Evolutionary conservation across 2,888 invertebrate species (phyloP).

Genomic region (Orthonevra nobilis): DNA sequence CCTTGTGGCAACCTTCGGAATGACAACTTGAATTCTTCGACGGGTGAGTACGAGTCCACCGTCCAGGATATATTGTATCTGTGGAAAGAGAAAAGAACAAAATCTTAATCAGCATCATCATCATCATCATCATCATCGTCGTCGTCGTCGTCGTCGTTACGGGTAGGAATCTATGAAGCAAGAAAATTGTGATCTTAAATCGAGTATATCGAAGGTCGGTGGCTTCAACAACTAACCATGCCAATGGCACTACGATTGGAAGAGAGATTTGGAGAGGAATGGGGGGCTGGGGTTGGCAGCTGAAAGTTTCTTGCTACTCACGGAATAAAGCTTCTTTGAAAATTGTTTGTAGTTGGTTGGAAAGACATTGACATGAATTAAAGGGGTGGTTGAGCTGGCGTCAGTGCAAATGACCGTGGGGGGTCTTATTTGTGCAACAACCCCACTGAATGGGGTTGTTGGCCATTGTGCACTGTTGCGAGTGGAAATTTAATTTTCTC

Average conservation of each 20-base stretch:
- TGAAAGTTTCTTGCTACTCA: too few relatives aligned
- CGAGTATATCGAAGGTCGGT: background rate
- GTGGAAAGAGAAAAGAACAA: constrained; percentile 30
- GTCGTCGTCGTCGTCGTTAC: constrained; percentile 17
- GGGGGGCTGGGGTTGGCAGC: background rate
- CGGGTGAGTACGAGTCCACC: constrained; percentile 85
- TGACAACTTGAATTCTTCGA: constrained; percentile 85
- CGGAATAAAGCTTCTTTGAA: constrained; percentile 41
- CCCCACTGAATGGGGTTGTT: constrained; percentile 34
- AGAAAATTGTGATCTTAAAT: constrained; percentile 31
- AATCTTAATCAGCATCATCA: constrained; percentile 60
- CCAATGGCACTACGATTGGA: background rate
- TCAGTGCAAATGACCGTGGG: constrained; percentile 14
- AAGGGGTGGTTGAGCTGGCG: constrained; percentile 17
- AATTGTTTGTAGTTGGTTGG: constrained; percentile 33
- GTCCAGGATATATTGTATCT: constrained; percentile 86
- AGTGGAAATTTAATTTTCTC: constrained; percentile 56
- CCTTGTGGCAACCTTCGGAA: constrained; percentile 84
- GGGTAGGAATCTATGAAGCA: constrained; percentile 3
- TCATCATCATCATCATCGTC: constrained; percentile 30
- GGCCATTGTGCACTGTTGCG: constrained; percentile 31
- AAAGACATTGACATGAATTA: constrained; percentile 55
- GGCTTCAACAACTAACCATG: background rate
- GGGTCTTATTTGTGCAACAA: constrained; percentile 7
- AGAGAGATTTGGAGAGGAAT: background rate